These are phyloP conservation scores for Vesta saturnalis DNA, from an alignment of 2,888 invertebrate genomes.

Conservation along the genomic window DNA sequence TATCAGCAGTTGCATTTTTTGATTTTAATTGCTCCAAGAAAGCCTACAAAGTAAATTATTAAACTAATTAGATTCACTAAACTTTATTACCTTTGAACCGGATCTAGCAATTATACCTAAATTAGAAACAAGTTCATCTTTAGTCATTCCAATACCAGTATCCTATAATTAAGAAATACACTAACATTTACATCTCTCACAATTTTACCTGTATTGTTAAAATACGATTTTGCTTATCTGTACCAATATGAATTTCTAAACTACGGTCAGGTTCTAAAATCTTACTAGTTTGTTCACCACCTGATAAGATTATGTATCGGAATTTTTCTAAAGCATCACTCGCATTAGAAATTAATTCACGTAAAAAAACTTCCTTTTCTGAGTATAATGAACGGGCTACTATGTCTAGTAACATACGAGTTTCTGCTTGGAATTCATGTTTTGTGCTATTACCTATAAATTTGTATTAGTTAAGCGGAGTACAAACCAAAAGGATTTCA, in stretches of 20 bases:
- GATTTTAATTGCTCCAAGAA: constrained; percentile 87
- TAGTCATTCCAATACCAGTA: constrained; percentile 95
- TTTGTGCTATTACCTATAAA: constrained; percentile 67
- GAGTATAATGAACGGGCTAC: constrained; percentile 97
- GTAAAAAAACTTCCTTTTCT: constrained; percentile 96
- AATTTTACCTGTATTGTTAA: constrained; percentile 82
- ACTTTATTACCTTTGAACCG: constrained; percentile 79
- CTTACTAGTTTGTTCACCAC: constrained; percentile 62
- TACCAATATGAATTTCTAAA: constrained; percentile 88
- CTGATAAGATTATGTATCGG: constrained; percentile 76
- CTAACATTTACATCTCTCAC: neutral
- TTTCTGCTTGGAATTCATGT: constrained; percentile 97
- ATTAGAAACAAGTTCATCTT: constrained; percentile 89
- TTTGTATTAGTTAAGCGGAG: neutral
- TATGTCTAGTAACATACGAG: constrained; percentile 93
- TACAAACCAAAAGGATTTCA: constrained; percentile 47
- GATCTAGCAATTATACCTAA: constrained; percentile 96
- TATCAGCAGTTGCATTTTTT: constrained; percentile 68
- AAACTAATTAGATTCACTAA: neutral
- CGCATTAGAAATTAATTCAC: constrained; percentile 96
- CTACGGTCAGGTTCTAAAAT: constrained; percentile 70
- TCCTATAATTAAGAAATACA: constrained; percentile 68
- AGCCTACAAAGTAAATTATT: constrained; percentile 64
- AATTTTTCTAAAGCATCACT: constrained; percentile 98
- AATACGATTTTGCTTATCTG: constrained; percentile 86